Base-by-base conservation (phyloP, 2,888 invertebrate species). In the Oxyteleia sp. region DNA sequence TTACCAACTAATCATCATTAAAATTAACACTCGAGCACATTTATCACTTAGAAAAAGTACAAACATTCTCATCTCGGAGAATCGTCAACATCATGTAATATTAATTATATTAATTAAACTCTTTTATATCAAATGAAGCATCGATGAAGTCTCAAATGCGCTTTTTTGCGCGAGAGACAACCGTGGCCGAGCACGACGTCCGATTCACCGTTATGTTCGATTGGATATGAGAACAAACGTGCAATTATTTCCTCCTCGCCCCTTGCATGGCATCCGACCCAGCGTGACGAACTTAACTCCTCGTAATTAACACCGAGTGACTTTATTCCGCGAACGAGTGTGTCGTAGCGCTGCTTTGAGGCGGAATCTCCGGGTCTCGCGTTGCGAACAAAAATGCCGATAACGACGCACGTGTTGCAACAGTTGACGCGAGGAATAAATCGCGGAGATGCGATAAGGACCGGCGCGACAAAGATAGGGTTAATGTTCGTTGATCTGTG, bases 181-280 rank as follows among this genome's bases (percentile, higher is more conserved):
- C 35, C 18, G 41, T 45, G 45, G 32, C 26, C 57, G 45, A 23
- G 53, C 55, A 55, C 63, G 55, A 64, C 49, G 53, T 26, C 15
- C 57, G 68, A 66, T 69, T 63, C 55, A 69, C 82, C 82, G 82
- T 82, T 82, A 82, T 38, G 38, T 76, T 59, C 71, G 68, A 82
- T 82, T 64, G 69, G 69, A 43, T 55, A 55, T 51, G 57, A 49
- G 72, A 80, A 80, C 80, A 80, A 76, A 69, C 75, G 69, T 82
- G 81, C 69, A 75, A 82, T 82, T 82, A 82, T 82, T 82, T 29
- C 45, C 63, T 45, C 43, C 32, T 74, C 68, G 61, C 45, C 51
- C 45, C 43, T 61, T 53, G 53, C 53, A 29, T 18, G 11, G n/a
- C 57, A 7, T n/a, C 2, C 32, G 68, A 29, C 13, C n/a, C 53